phyloP scores from a whole-genome alignment of 2,797 vertebrate species.

The Halcyon smyrnensis region DNA sequence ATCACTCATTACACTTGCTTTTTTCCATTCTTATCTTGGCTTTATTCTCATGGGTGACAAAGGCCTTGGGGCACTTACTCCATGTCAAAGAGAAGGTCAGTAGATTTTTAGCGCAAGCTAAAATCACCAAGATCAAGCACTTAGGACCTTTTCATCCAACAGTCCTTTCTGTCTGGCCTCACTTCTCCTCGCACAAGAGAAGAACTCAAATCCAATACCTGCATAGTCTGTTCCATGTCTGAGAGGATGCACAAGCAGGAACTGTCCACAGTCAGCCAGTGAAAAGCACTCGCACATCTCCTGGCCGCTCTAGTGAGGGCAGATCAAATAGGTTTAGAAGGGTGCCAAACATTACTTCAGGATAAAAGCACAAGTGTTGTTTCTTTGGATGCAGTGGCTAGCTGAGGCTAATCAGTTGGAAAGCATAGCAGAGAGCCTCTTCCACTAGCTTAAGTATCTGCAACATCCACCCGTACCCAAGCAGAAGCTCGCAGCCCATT shows the following conservation, averaged over 20 bases:
- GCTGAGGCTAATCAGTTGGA: not conserved
- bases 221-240: no score
- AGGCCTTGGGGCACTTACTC: not conserved
- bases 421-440: not conserved
- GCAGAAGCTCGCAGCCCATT: not conserved
- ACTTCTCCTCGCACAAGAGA: not conserved
- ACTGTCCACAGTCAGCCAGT: not conserved
- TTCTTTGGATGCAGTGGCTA: not conserved
- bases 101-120: not conserved
- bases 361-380: not conserved
- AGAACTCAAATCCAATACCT: not conserved
- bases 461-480: not conserved
- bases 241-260: not conserved
- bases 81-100: not conserved
- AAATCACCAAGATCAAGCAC: not conserved
- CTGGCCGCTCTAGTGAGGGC: not conserved
- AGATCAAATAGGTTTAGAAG: not conserved
- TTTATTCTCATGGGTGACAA: not conserved
- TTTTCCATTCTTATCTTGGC: not conserved
- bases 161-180: not conserved
- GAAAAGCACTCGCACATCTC: not conserved
- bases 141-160: not conserved
- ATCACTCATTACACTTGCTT: not conserved
- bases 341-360: not conserved
- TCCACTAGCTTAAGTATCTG: not conserved